A percentile compares a stretch with the other conserved stretches of the same genome.
phyloP scores from a whole-genome alignment of 2,113 vertebrate genomes.

The Oceanodroma tethys region DNA sequence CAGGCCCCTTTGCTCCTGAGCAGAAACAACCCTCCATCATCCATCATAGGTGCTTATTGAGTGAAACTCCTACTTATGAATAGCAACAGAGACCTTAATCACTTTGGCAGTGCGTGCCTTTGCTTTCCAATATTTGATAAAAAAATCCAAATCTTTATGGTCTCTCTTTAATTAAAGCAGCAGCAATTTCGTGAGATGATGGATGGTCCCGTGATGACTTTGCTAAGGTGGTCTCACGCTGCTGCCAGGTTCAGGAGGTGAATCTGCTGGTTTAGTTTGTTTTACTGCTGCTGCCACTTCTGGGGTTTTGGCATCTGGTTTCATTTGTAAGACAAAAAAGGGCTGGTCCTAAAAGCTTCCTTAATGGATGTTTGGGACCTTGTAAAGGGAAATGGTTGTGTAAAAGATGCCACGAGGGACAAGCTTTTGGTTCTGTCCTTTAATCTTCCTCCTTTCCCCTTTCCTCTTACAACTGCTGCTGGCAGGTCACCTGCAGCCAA shows the following conservation, averaged over 20 bases:
- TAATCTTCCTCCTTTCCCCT: not conserved
- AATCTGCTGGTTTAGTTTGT: not conserved
- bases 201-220: not conserved
- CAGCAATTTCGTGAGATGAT: not conserved
- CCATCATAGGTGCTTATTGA: fast-evolving
- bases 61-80: not conserved
- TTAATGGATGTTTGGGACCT: not conserved
- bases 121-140: not conserved
- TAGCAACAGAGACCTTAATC: not conserved
- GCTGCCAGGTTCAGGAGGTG: not conserved
- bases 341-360: not conserved
- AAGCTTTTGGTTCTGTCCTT: not conserved
- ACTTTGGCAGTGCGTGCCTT: not conserved
- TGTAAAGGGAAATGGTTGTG: not conserved
- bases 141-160: not conserved
- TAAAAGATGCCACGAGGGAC: not conserved
- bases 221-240: not conserved
- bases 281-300: not conserved
- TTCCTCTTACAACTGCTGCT: not conserved
- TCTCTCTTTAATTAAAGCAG: not conserved
- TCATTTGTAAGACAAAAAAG: not conserved
- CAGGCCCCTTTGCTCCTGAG: not conserved
- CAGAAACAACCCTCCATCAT: not conserved
- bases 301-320: not conserved
- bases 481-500: not conserved